These are phyloP conservation scores for Candoia aspera DNA, from an alignment of 2,113 vertebrate species.

Conservation along the genomic window DNA sequence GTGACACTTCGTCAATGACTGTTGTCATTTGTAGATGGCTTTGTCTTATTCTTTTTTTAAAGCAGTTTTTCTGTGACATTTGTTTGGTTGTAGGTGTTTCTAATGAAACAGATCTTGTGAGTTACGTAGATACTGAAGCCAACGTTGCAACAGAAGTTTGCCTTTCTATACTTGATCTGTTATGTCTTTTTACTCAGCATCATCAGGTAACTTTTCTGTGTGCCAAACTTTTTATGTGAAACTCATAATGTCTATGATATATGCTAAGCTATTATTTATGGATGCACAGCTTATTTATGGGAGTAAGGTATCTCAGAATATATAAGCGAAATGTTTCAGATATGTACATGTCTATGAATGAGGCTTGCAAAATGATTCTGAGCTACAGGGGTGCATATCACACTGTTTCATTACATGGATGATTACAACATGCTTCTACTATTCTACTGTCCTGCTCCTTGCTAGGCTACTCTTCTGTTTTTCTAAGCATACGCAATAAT, in stretches of 20 bases:
- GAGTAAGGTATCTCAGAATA: not conserved
- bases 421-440: not conserved
- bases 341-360: conserved; percentile 5
- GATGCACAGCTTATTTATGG: not conserved
- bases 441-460: not conserved
- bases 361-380: conserved; percentile 10
- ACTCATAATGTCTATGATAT: not conserved
- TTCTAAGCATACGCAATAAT: not conserved
- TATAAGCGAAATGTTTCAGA: not conserved
- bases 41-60: fast-evolving
- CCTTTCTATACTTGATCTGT: conserved; percentile 89
- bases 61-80: conserved; percentile 1
- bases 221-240: conserved; percentile 16
- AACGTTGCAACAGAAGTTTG: conserved; percentile 93
- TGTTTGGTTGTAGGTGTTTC: conserved; percentile 71
- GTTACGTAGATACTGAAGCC: conserved; percentile 91
- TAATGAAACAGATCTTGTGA: conserved; percentile 86
- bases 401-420: not conserved
- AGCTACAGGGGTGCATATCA: not conserved
- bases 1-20: not conserved
- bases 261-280: not conserved
- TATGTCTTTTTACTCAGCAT: conserved; percentile 90
- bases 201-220: conserved; percentile 82
- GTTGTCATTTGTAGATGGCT: not conserved
- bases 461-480: not conserved